Conservation (phyloP, 2,113 vertebrate genomes). For the Scortum barcoo region DNA sequence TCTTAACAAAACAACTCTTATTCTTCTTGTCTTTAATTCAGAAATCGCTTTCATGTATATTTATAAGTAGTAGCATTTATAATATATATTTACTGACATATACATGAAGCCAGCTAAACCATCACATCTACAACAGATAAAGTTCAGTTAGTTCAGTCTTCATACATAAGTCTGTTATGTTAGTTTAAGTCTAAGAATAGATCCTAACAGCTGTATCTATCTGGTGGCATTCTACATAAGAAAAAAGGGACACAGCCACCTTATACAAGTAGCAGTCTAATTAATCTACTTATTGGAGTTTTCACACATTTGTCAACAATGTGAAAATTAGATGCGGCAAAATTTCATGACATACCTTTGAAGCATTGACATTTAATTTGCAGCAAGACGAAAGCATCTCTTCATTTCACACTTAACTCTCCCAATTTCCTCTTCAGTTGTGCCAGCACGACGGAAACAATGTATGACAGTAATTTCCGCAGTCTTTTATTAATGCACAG, state of each 20-base stretch:
- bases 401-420: conserved; percentile 65
- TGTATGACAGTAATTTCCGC: conserved; percentile 57
- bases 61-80: neutral
- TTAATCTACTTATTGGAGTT: conserved; percentile 37
- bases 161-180: conserved; percentile 37
- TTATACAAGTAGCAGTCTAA: conserved; percentile 15
- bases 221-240: conserved; percentile 22
- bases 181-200: neutral
- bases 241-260: conserved; percentile 3
- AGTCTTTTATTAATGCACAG: conserved; percentile 32
- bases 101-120: neutral
- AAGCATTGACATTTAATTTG: conserved; percentile 68
- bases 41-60: neutral
- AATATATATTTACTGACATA: conserved; percentile 5
- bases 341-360: conserved; percentile 69
- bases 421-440: conserved; percentile 51
- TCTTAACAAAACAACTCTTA: conserved; percentile 3
- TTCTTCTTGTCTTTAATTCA: neutral
- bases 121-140: neutral
- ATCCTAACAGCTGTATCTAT: too few relatives aligned
- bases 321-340: conserved; percentile 56
- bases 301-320: conserved; percentile 63
- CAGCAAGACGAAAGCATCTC: conserved; percentile 33
- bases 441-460: conserved; percentile 30
- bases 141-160: conserved; percentile 10